phyloP scores from a whole-genome alignment of 2,888 invertebrate genomes.

The Napeogenes inachia region DNA sequence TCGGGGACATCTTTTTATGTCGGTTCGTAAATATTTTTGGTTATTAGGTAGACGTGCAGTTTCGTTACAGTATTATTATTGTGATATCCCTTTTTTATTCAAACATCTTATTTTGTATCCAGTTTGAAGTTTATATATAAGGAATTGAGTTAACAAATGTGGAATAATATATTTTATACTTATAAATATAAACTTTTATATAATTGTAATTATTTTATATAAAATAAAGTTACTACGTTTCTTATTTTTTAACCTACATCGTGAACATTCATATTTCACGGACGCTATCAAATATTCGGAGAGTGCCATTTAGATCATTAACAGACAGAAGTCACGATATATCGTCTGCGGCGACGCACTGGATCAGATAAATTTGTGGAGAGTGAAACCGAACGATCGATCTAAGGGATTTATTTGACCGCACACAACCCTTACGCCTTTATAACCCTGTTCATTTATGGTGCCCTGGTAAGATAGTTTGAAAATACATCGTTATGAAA shows the following conservation, averaged over 20 bases:
- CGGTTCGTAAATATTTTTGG: slow-evolving; percentile 20
- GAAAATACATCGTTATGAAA: neutral
- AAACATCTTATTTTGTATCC: too few species aligned
- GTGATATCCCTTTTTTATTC: too few species aligned
- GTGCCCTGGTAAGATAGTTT: neutral
- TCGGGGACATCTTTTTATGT: slow-evolving; percentile 20
- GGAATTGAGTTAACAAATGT: too few species aligned
- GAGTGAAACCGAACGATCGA: slow-evolving; percentile 35
- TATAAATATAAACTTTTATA: too few species aligned
- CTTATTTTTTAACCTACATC: too few species aligned
- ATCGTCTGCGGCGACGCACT: slow-evolving; percentile 33
- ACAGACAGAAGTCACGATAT: slow-evolving; percentile 24
- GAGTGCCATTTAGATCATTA: slow-evolving; percentile 1
- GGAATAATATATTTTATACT: too few species aligned
- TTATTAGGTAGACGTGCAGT: slow-evolving; percentile 11
- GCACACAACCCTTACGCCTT: slow-evolving; percentile 27
- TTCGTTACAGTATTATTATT: slow-evolving; percentile 1
- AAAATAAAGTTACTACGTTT: too few species aligned
- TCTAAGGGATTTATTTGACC: slow-evolving; percentile 37
- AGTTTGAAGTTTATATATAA: too few species aligned
- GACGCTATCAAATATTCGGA: neutral
- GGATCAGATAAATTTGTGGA: slow-evolving; percentile 36
- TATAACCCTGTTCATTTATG: slow-evolving; percentile 10
- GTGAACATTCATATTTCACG: too few species aligned
- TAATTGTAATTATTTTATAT: too few species aligned